These are phyloP conservation scores for Noctua comes DNA, from an alignment of 2,888 invertebrate genomes.

Conservation along the genomic window DNA sequence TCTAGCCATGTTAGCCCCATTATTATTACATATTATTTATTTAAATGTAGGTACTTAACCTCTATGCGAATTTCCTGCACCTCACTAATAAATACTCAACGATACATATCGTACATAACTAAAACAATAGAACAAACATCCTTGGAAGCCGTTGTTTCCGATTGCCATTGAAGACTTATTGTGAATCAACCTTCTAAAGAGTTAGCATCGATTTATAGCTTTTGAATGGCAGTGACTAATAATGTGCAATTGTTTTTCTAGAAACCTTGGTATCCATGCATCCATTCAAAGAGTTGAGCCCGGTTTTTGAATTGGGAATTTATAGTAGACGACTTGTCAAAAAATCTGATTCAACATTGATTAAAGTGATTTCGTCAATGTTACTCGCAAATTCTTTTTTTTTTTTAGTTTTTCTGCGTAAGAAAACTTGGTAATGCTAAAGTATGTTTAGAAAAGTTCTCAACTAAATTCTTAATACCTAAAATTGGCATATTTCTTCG, in stretches of 20 bases:
- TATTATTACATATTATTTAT: background rate
- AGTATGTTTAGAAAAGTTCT: too few relatives aligned
- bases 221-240: slow-evolving; percentile 28
- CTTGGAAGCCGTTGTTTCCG: slow-evolving; percentile 36
- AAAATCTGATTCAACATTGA: too few relatives aligned
- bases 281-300: background rate
- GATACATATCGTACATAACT: slow-evolving; percentile 24
- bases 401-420: too few relatives aligned
- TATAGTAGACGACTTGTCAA: background rate
- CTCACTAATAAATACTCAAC: slow-evolving; percentile 19
- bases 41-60: slow-evolving; percentile 9
- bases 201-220: slow-evolving; percentile 16
- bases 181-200: slow-evolving; percentile 39
- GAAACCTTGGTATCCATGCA: background rate
- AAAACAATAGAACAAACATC: slow-evolving; percentile 50
- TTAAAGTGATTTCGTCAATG: too few relatives aligned
- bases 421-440: too few relatives aligned
- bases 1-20: background rate
- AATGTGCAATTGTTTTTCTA: slow-evolving; percentile 43
- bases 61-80: slow-evolving; percentile 13
- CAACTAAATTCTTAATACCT: too few relatives aligned
- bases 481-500: too few relatives aligned
- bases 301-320: background rate
- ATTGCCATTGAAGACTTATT: slow-evolving; percentile 42
- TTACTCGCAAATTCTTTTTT: too few relatives aligned